A percentile compares a stretch with the other conserved stretches of the same genome.
These are phyloP conservation scores for Uropetala carovei DNA, from an alignment of 2,888 invertebrate genomes.

Conservation along the genomic window DNA sequence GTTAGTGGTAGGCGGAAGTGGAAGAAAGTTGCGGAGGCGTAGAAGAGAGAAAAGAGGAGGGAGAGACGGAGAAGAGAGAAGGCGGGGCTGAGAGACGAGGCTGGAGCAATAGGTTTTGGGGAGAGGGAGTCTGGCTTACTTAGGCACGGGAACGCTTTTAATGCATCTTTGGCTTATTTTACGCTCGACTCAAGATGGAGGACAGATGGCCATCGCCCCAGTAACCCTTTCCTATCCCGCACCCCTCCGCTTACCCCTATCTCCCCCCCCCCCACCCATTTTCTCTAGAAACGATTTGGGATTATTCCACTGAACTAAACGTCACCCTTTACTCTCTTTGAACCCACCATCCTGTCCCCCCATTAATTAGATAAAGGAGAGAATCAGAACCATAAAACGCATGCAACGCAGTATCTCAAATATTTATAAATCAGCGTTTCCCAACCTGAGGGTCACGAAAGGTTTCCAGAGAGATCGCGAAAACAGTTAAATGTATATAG, in stretches of 20 bases:
- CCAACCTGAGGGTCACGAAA: too few species aligned
- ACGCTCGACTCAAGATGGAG: slow-evolving; percentile 60
- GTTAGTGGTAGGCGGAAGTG: not conserved
- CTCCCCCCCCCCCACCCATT: too few species aligned
- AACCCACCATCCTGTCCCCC: too few species aligned
- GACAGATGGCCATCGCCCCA: slow-evolving; percentile 60
- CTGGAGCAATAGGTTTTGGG: not conserved
- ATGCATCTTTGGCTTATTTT: slow-evolving; percentile 58
- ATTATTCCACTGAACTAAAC: too few species aligned
- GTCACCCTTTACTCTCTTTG: too few species aligned
- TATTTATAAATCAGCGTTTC: too few species aligned
- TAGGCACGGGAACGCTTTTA: slow-evolving; percentile 15
- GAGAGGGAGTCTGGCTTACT: not conserved
- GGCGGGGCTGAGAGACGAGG: not conserved
- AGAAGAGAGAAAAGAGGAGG: not conserved
- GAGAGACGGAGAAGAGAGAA: not conserved
- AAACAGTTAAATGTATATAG: too few species aligned
- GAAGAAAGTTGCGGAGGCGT: not conserved
- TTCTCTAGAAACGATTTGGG: not conserved
- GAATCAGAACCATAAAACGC: too few species aligned
- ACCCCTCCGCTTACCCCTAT: not conserved
- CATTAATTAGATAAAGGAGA: too few species aligned
- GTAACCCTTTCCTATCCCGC: slow-evolving; percentile 42
- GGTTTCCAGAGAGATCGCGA: too few species aligned
- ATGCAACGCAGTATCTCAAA: too few species aligned